Conservation (phyloP, 2,113 vertebrate genomes). For the Notarius lentiginosus region DNA sequence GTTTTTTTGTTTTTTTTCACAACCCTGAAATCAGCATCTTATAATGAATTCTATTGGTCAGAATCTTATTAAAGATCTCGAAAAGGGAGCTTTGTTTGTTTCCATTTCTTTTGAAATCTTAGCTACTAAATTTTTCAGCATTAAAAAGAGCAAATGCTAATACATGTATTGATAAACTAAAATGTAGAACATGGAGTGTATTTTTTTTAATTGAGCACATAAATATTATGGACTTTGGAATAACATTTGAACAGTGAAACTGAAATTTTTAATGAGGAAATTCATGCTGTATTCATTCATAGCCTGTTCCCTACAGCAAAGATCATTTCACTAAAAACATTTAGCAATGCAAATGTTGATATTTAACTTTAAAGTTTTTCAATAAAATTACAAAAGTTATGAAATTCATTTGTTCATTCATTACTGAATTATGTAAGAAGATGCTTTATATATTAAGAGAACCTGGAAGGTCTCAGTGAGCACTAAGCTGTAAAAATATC, state of each 20-base stretch:
- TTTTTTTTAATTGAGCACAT: neutral
- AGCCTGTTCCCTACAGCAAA: neutral
- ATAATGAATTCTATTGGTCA: neutral
- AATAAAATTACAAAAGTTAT: neutral
- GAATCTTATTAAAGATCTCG: neutral
- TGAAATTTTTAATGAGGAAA: neutral
- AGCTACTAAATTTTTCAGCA: neutral
- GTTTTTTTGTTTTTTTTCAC: slow-evolving; percentile 34
- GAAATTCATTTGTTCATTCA: neutral
- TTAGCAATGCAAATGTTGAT: neutral
- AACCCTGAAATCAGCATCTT: neutral
- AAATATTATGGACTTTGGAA: neutral
- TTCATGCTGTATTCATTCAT: neutral
- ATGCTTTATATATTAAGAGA: neutral
- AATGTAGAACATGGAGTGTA: neutral
- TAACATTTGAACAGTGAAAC: neutral
- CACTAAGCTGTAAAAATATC: neutral
- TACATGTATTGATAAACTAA: neutral
- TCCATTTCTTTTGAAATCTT: neutral
- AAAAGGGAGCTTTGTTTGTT: neutral
- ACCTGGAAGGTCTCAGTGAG: neutral
- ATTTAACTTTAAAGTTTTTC: neutral
- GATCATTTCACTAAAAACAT: neutral
- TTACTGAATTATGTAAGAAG: no score
- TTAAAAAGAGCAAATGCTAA: neutral